phyloP scores from a whole-genome alignment of 2,113 vertebrate species.

The Eudyptes chrysolophus region DNA sequence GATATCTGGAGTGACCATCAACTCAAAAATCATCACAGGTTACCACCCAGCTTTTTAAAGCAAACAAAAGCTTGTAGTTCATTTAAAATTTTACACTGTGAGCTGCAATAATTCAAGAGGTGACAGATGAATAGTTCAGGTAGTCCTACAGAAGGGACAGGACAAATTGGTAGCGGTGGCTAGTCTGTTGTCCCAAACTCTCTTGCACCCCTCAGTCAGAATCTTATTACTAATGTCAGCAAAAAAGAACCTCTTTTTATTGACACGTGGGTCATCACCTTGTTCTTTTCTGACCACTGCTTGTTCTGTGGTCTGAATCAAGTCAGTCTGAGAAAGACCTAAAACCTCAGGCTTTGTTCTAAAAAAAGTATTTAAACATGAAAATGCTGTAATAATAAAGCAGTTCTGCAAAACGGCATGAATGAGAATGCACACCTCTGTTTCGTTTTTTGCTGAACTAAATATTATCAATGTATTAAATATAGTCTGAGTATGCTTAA shows the following conservation, averaged over 20 bases:
- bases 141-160: background rate
- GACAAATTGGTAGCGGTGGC: background rate
- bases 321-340: background rate
- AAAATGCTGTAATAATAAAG: background rate
- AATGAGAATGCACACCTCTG: background rate
- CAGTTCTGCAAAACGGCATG: background rate
- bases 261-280: background rate
- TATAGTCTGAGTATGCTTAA: background rate
- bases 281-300: background rate
- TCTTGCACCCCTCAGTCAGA: background rate
- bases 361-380: background rate
- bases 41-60: background rate
- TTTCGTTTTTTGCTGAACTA: background rate
- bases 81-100: background rate
- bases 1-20: background rate
- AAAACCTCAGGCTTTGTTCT: background rate
- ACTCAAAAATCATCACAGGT: background rate
- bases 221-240: background rate
- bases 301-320: background rate
- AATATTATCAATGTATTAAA: background rate
- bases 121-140: background rate
- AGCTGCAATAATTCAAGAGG: background rate
- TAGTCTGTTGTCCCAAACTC: background rate
- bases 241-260: background rate
- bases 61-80: background rate